A percentile compares a stretch with the other conserved stretches of the same genome.
Conservation (phyloP, 2,797 vertebrate genomes). For the Danio tinwini region DNA sequence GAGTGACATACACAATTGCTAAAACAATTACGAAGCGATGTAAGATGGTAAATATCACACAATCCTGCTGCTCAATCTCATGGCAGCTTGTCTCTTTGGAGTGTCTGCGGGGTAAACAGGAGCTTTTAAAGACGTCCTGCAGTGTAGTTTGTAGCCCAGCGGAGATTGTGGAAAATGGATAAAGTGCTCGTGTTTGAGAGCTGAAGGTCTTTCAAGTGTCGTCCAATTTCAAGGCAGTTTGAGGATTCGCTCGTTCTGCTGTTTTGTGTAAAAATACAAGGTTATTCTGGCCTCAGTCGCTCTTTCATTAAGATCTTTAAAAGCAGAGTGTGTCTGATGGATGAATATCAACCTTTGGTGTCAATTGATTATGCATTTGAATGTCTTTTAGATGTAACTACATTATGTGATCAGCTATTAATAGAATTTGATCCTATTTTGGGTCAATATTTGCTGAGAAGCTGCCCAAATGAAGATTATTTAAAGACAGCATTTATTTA, state of each 20-base stretch:
- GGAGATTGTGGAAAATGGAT: conserved; percentile 8
- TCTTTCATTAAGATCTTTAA: background rate
- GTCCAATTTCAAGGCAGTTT: conserved; percentile 20
- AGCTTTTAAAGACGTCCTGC: conserved; percentile 18
- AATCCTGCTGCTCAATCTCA: no score
- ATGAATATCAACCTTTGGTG: background rate
- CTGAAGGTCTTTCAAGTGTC: conserved; percentile 27
- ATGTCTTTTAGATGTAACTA: background rate
- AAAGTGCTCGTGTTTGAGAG: conserved; percentile 15
- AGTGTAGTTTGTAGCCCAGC: conserved; percentile 1
- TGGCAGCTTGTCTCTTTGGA: background rate
- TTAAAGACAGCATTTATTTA: no score
- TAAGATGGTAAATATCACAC: no score
- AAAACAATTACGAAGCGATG: no score
- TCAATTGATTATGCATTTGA: background rate
- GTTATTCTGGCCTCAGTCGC: background rate
- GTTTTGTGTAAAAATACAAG: background rate
- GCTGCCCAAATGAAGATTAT: background rate
- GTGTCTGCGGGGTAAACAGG: background rate
- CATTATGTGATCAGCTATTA: background rate
- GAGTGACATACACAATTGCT: no score
- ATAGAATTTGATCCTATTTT: background rate
- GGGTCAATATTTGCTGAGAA: background rate
- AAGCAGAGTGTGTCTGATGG: background rate
- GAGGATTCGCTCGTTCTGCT: background rate